phyloP scores from a whole-genome alignment of 2,113 vertebrate genomes.

The Perca flavescens region DNA sequence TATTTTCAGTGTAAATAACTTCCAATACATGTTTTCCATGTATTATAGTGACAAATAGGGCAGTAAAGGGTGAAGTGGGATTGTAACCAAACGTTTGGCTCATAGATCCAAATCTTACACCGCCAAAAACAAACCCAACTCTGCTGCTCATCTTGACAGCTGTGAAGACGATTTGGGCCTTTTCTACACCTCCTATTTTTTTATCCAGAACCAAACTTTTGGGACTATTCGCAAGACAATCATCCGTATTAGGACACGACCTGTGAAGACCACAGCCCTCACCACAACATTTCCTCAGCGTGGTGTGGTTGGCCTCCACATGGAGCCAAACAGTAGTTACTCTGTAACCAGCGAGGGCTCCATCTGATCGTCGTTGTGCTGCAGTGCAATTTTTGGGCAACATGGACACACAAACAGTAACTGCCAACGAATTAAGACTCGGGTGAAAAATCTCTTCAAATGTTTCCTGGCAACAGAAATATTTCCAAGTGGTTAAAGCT shows the following conservation, averaged over 20 bases:
- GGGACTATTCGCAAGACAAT: constrained; percentile 5
- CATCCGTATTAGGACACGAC: constrained; percentile 27
- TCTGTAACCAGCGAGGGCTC: constrained; percentile 59
- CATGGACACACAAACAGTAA: constrained; percentile 42
- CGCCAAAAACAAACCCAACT: not conserved
- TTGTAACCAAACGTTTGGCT: constrained; percentile 24
- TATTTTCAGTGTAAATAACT: constrained; percentile 13
- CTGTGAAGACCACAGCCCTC: constrained; percentile 14
- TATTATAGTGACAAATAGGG: not conserved
- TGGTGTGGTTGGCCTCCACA: constrained; percentile 28
- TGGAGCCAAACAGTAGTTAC: constrained; percentile 62
- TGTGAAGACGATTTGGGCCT: not conserved
- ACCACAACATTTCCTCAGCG: constrained; percentile 31
- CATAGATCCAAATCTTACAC: not conserved
- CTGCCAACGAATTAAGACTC: constrained; percentile 68
- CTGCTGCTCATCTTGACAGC: not conserved
- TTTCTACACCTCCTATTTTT: not conserved
- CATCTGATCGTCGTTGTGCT: constrained; percentile 42
- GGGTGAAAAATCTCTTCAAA: constrained; percentile 69
- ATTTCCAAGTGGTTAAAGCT: constrained; percentile 81
- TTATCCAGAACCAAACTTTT: constrained; percentile 10
- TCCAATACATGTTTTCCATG: constrained; percentile 15
- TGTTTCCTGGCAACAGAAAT: constrained; percentile 80
- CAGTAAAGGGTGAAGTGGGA: constrained; percentile 21
- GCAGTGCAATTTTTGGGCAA: constrained; percentile 63